Conservation (phyloP, 2,888 invertebrate genomes). For the Yponomeuta plumbellus region DNA sequence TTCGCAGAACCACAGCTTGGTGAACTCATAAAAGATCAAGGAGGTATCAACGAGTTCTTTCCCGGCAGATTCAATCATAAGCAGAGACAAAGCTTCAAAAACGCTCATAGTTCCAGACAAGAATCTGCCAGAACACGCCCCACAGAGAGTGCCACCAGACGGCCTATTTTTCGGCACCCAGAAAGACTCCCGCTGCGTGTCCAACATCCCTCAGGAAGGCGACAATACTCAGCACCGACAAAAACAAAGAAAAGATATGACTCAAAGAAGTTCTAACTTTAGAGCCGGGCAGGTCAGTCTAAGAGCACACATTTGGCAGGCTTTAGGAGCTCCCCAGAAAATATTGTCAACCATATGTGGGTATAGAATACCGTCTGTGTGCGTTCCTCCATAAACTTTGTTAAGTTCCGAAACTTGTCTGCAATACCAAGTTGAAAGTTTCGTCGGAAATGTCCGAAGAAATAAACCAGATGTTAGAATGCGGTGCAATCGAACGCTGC, state of each 20-base stretch:
- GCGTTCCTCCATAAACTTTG: not conserved
- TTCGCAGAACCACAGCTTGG: constrained; percentile 22
- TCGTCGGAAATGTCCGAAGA: too few relatives aligned
- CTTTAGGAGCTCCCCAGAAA: not conserved
- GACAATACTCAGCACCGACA: too few relatives aligned
- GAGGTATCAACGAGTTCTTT: constrained; percentile 23
- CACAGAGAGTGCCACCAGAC: too few relatives aligned
- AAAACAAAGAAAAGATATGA: not conserved
- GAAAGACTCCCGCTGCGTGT: too few relatives aligned
- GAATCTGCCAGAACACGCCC: too few relatives aligned
- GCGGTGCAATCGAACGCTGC: too few relatives aligned
- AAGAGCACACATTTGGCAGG: not conserved
- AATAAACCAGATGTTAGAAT: too few relatives aligned
- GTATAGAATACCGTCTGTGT: constrained; percentile 16
- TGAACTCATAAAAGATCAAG: constrained; percentile 24
- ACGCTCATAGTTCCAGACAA: too few relatives aligned
- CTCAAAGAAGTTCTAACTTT: not conserved
- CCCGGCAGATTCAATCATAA: constrained; percentile 12
- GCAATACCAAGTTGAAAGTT: not conserved
- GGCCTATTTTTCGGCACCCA: too few relatives aligned
- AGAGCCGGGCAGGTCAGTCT: not conserved
- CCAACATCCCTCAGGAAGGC: too few relatives aligned
- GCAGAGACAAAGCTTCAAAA: too few relatives aligned
- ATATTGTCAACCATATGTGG: constrained; percentile 4
- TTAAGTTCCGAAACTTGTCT: not conserved